A percentile compares a stretch with the other conserved stretches of the same genome.
Evolutionary conservation across 2,888 invertebrate genomes (phyloP).

Genomic region (Scrobipalpa costella): DNA sequence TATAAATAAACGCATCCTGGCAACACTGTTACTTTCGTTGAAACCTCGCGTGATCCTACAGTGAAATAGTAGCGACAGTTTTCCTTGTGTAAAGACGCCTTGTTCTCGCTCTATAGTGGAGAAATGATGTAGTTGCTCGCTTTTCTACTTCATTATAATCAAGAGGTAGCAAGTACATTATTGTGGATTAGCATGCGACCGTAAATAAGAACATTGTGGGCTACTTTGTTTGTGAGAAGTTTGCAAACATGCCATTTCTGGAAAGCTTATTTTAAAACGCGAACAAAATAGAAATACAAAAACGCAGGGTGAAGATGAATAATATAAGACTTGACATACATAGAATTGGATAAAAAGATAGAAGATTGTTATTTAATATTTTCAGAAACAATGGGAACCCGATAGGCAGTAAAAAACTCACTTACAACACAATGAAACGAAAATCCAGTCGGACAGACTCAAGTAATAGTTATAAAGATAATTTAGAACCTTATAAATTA

Average conservation of each 20-base stretch:
- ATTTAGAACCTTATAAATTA: too few species aligned
- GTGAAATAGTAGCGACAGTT: conserved; percentile 24
- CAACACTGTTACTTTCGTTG: not conserved
- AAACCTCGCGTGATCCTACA: conserved; percentile 22
- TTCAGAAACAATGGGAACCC: too few species aligned
- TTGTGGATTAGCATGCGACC: conserved; percentile 9
- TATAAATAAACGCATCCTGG: not conserved
- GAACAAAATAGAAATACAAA: not conserved
- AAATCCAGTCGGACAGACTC: too few species aligned
- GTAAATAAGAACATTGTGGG: not conserved
- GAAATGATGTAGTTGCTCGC: conserved; percentile 4
- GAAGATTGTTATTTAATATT: too few species aligned
- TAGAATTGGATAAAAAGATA: too few species aligned
- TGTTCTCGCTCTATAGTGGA: not conserved
- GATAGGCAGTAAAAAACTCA: too few species aligned
- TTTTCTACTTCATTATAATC: conserved; percentile 15
- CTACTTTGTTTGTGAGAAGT: not conserved
- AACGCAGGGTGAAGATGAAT: too few species aligned
- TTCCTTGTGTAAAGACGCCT: conserved; percentile 9
- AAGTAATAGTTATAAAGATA: too few species aligned
- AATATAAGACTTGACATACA: too few species aligned
- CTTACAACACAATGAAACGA: too few species aligned
- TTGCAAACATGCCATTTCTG: not conserved
- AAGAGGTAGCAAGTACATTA: conserved; percentile 5
- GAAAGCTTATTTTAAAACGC: not conserved